Base-by-base conservation (phyloP, 2,888 invertebrate genomes). In the Chloromyia formosa region DNA sequence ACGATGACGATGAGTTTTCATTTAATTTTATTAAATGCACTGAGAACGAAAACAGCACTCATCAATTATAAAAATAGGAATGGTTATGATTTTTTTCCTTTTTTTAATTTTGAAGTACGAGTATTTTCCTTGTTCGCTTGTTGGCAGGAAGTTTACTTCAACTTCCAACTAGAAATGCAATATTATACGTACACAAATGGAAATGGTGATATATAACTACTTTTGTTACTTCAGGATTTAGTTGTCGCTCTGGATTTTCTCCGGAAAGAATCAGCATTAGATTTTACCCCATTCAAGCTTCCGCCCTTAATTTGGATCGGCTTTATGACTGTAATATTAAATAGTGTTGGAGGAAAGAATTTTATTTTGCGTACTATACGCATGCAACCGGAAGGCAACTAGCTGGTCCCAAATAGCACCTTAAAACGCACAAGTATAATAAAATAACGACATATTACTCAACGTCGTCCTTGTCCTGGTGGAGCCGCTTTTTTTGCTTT, bases 351-450 rank as follows among this genome's bases (percentile, higher is more conserved):
- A 64, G 27, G 49, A 66, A 73, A 73, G 42, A 61, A 35, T 49
- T 12, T 54, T 60, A 74, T 72, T 66, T 73, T 73, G 76, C 76
- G 72, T 74, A 74, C 58, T 54, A 35, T 27, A 74, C 53, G 72
- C 76, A 76, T 76, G 76, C 74, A 76, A 76, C 76, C 76, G 76
- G 76, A 76, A 76, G 72, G 68, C 66, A 72, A 60, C 60, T 60
- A 60, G 74, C 45, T 72, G 58, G 77, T 77, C 73, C 71, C 74
- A 76, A 79, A 79, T 78, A 77, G 79, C 76, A 77, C 75, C 78
- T 78, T 77, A 78, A 75, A 79, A 79, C 79, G 79, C 79, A 78
- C 78, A 78, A 77, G 62, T 72, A 78, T 75, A 78, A 79, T 79
- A 79, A 79, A 79, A 78, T 40, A 53, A 12, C 23, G 27, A 35